Conservation (phyloP, 2,888 invertebrate genomes). For the Noctua janthina region DNA sequence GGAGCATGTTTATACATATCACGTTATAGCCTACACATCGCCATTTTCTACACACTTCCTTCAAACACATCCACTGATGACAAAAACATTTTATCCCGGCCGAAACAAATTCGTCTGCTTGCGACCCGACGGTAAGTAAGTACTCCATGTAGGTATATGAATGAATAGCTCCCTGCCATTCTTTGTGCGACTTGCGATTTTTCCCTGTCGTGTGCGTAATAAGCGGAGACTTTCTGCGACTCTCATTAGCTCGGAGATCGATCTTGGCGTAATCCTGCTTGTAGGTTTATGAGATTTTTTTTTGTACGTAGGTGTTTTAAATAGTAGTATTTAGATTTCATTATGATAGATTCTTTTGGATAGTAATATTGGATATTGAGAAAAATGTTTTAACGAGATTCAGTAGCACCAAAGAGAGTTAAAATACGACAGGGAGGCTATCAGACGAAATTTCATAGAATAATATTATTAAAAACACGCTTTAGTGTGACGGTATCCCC, state of each 20-base stretch:
- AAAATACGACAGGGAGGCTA: no score
- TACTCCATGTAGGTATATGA: slow-evolving; percentile 43
- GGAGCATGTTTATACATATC: not conserved
- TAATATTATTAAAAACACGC: no score
- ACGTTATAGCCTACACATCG: no score
- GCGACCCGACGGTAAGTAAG: slow-evolving; percentile 40
- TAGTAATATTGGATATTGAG: not conserved
- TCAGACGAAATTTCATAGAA: not conserved
- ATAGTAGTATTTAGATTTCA: not conserved
- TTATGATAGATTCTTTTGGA: not conserved
- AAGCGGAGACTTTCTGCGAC: slow-evolving; percentile 53
- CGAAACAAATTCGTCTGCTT: slow-evolving; percentile 39
- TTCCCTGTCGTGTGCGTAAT: slow-evolving; percentile 64
- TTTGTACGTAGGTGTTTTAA: not conserved
- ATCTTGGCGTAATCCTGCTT: slow-evolving; percentile 50
- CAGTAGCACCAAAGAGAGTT: not conserved
- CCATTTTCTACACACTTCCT: not conserved
- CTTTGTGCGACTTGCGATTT: slow-evolving; percentile 55
- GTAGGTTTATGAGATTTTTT: slow-evolving; percentile 19
- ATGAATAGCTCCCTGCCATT: slow-evolving; percentile 46
- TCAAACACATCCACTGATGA: not conserved
- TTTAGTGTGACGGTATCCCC: no score
- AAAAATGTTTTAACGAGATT: not conserved
- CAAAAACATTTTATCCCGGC: slow-evolving; percentile 37
- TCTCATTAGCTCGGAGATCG: slow-evolving; percentile 64